phyloP scores from a whole-genome alignment of 2,888 invertebrate genomes.

The Calameuta idolon region DNA sequence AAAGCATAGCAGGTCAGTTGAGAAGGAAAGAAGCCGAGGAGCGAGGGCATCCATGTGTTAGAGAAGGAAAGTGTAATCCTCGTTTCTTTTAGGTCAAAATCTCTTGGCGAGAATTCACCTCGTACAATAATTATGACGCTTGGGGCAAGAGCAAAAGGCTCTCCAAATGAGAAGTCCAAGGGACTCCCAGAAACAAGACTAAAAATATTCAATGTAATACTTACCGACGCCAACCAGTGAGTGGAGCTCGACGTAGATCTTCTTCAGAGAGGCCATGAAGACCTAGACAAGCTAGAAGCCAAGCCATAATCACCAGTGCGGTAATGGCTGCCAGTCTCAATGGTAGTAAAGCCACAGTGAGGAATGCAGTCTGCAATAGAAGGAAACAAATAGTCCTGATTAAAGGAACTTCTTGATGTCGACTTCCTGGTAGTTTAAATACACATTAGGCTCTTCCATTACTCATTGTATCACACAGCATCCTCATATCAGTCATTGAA shows the following conservation, averaged over 20 bases:
- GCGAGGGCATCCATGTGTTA: background rate
- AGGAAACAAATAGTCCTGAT: conserved; percentile 20
- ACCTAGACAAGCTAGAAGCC: conserved; percentile 87
- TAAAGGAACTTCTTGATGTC: background rate
- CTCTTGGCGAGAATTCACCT: background rate
- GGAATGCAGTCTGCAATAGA: conserved; percentile 83
- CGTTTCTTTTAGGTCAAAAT: background rate
- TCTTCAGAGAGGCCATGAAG: conserved; percentile 84
- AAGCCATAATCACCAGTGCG: conserved; percentile 81
- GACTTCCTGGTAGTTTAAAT: background rate
- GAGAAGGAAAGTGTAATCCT: background rate
- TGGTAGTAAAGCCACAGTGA: conserved; percentile 87
- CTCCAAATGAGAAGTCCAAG: background rate
- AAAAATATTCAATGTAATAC: conserved; percentile 36
- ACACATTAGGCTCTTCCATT: background rate
- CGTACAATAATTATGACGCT: background rate
- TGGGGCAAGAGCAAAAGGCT: background rate
- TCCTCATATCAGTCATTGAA: background rate
- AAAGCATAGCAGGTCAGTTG: background rate
- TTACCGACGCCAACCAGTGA: conserved; percentile 93
- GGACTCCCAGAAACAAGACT: background rate
- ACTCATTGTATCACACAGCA: background rate
- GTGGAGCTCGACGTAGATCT: conserved; percentile 81
- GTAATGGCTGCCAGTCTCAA: conserved; percentile 83
- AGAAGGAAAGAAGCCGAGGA: background rate